phyloP scores from a whole-genome alignment of 2,797 vertebrate genomes.

The Antrozous pallidus region DNA sequence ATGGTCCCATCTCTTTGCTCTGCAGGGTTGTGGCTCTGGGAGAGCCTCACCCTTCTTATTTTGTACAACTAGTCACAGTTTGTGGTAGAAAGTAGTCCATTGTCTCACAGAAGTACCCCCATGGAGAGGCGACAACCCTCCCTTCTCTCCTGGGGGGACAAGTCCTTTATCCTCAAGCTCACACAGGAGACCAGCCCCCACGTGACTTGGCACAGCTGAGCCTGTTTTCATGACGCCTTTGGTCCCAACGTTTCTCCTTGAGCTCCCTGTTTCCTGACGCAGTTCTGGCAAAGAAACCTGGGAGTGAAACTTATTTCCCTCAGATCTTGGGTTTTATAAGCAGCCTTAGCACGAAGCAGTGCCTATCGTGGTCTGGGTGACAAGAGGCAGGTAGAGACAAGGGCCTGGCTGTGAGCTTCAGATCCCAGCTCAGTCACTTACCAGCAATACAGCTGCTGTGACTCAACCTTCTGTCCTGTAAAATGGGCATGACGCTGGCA shows the following conservation, averaged over 20 bases:
- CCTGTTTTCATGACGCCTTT: neutral
- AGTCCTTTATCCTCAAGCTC: neutral
- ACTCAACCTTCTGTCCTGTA: neutral
- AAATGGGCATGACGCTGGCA: fast-evolving
- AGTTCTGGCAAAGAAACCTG: neutral
- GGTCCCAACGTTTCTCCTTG: neutral
- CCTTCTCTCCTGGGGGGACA: neutral
- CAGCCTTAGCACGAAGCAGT: neutral
- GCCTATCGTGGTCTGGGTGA: fast-evolving
- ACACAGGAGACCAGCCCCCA: fast-evolving
- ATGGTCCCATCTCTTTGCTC: fast-evolving
- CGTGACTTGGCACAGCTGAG: fast-evolving
- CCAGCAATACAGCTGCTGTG: no score
- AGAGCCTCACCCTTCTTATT: neutral
- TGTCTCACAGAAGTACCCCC: neutral
- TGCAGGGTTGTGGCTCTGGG: fast-evolving
- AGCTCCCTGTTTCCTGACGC: neutral
- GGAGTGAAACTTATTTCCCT: neutral
- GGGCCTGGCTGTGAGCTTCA: neutral
- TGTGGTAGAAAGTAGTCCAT: neutral
- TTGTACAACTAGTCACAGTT: neutral
- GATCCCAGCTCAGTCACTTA: neutral
- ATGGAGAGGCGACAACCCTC: fast-evolving
- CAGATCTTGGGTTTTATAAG: neutral
- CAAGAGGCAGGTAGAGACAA: no score